Evolutionary conservation across 1,140 invertebrate genomes (phyloP), one percentile per base, ranked within the genome.

Genomic region (Vollenhovia emeryi): DNA sequence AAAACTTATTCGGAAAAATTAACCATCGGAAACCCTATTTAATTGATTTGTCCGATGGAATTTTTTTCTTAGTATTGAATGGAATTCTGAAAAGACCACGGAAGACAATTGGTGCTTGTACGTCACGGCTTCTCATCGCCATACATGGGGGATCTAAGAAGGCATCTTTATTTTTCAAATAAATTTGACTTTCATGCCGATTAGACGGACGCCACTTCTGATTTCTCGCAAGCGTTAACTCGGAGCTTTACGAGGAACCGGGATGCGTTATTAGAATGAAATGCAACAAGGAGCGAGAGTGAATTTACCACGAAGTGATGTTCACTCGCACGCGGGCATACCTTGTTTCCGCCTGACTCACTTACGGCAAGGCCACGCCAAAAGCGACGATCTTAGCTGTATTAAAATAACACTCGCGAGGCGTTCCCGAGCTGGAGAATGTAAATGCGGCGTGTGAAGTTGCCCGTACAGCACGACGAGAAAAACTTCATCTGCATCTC

Each of bases 331-430:
- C 33, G 60, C 60, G 9, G 60, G 83, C 82, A 64, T 87, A 85
- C 68, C 82, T 85, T 71, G 86, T 89, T 90, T 90, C 89, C 85
- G 89, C 59, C 73, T 90, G 89, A 89, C 88, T 90, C 88, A 90
- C 83, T 89, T 89, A 68, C 62, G 45, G 52, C 89, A 90, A 90
- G 88, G 88, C 88, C 89, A 79, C 33, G 76, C 89, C 89, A 87
- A 90, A 90, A 89, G 82, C 75, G 64, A 82, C 71, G 75, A 82
- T 87, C 89, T 90, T 78, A 71, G 40, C 69, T 73, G 80, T 85
- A 87, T 90, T 90, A 85, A 90, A 89, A 89, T 76, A 80, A 45
- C 75, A 73, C 40, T 52, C 78, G 57, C 73, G 74, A 80, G 60
- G 45, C 68, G 87, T 80, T 85, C 45, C 57, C 87, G 76, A 75